These are phyloP conservation scores for Enteromius radiatus DNA, from an alignment of 2,797 vertebrate genomes.

Conservation along the genomic window DNA sequence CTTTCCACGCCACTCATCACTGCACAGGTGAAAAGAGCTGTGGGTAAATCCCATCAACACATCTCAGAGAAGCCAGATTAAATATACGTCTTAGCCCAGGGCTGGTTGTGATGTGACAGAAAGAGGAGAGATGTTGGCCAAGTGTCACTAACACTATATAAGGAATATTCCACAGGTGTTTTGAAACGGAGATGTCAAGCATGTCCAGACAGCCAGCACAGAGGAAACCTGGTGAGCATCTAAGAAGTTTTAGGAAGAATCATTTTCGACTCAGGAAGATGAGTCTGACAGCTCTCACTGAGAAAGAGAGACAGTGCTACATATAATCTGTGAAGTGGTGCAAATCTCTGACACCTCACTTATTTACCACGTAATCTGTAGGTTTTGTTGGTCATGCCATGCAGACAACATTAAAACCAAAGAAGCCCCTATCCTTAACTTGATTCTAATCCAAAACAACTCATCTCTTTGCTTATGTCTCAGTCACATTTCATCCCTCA, in stretches of 20 bases:
- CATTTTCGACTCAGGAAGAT: neutral
- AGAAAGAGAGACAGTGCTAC: neutral
- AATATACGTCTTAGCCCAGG: neutral
- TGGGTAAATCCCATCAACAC: slow-evolving; percentile 18
- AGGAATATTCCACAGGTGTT: slow-evolving; percentile 22
- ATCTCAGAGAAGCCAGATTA: slow-evolving; percentile 27
- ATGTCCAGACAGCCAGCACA: neutral
- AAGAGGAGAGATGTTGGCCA: slow-evolving; percentile 28
- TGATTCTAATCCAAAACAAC: slow-evolving; percentile 32
- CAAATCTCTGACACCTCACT: neutral
- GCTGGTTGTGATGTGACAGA: slow-evolving; percentile 18
- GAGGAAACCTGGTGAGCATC: slow-evolving; percentile 17
- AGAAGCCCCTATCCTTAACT: slow-evolving; percentile 5
- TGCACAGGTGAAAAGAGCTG: slow-evolving; percentile 8
- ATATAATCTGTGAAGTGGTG: neutral
- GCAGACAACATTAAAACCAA: slow-evolving; percentile 15
- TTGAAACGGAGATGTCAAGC: neutral
- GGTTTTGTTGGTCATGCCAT: neutral
- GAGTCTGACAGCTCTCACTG: slow-evolving; percentile 5
- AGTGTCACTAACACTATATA: neutral
- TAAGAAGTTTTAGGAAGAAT: slow-evolving; percentile 30
- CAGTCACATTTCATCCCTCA: slow-evolving; percentile 43
- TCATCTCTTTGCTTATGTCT: slow-evolving; percentile 38
- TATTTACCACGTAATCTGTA: slow-evolving; percentile 6
- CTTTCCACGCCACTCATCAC: slow-evolving; percentile 11